These are phyloP conservation scores for Trichonephila clavata DNA, from an alignment of 1,140 invertebrate genomes.

Conservation along the genomic window DNA sequence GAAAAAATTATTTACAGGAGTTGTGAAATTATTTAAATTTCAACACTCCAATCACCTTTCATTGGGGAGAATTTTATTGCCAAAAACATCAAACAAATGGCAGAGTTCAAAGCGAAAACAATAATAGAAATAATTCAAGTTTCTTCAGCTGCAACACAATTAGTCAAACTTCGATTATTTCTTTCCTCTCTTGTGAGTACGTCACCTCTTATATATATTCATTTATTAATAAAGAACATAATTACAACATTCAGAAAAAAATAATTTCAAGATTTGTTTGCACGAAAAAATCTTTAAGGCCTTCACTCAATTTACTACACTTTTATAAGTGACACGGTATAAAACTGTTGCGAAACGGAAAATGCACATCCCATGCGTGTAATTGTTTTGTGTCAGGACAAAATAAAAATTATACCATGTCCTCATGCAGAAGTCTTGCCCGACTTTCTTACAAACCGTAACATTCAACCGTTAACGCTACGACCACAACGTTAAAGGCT, in stretches of 20 bases:
- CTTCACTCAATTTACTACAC: not conserved
- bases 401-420: not conserved
- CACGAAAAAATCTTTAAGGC: not conserved
- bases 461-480: not conserved
- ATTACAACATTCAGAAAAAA: not conserved
- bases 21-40: no score
- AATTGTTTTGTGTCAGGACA: not conserved
- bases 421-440: not conserved
- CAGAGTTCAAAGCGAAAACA: no score
- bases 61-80: no score
- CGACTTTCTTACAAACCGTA: conserved; percentile 25
- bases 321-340: not conserved
- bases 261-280: not conserved
- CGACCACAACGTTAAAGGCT: not conserved
- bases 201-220: not conserved
- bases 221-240: not conserved
- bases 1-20: no score
- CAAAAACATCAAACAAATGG: no score
- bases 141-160: no score
- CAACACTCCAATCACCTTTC: no score
- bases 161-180: no score
- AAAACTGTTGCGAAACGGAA: not conserved
- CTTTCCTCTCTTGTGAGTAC: not conserved
- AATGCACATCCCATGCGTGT: not conserved
- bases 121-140: no score